Evolutionary conservation across 1,140 invertebrate genomes (phyloP).

Genomic region (Trichonephila clavata): DNA sequence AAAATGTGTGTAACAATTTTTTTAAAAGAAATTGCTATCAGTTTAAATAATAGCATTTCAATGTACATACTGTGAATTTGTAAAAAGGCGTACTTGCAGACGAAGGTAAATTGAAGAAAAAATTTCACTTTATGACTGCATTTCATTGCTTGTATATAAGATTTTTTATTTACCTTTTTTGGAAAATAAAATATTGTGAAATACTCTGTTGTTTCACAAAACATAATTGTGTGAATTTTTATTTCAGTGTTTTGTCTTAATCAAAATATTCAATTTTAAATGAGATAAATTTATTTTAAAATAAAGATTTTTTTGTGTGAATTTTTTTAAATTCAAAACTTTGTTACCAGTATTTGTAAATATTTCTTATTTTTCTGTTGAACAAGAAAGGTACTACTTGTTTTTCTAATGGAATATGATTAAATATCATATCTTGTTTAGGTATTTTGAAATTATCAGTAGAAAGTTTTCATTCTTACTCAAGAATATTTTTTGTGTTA

Average conservation of each 20-base stretch:
- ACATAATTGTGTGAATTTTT: slow-evolving; percentile 38
- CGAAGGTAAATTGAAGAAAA: slow-evolving; percentile 69
- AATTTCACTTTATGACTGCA: slow-evolving; percentile 75
- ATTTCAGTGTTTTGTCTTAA: neutral
- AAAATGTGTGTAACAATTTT: slow-evolving; percentile 65
- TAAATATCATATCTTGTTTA: too few species aligned
- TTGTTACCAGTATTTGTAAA: too few species aligned
- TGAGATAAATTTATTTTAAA: too few species aligned
- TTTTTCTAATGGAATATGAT: too few species aligned
- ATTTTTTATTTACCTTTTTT: slow-evolving; percentile 76
- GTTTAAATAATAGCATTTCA: slow-evolving; percentile 67
- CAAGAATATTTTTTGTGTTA: too few species aligned
- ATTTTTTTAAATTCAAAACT: too few species aligned
- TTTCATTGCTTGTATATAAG: slow-evolving; percentile 75
- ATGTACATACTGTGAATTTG: slow-evolving; percentile 77
- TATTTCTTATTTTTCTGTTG: too few species aligned
- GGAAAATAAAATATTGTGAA: slow-evolving; percentile 75
- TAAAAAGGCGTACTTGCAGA: slow-evolving; percentile 70
- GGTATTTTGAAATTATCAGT: too few species aligned
- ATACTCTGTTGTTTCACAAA: slow-evolving; percentile 61
- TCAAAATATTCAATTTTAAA: too few species aligned
- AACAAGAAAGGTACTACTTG: too few species aligned
- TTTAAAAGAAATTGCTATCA: slow-evolving; percentile 61
- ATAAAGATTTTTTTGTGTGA: too few species aligned
- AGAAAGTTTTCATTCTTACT: too few species aligned